Conservation (phyloP, 2,113 vertebrate species). For the Cynocephalus volans region DNA sequence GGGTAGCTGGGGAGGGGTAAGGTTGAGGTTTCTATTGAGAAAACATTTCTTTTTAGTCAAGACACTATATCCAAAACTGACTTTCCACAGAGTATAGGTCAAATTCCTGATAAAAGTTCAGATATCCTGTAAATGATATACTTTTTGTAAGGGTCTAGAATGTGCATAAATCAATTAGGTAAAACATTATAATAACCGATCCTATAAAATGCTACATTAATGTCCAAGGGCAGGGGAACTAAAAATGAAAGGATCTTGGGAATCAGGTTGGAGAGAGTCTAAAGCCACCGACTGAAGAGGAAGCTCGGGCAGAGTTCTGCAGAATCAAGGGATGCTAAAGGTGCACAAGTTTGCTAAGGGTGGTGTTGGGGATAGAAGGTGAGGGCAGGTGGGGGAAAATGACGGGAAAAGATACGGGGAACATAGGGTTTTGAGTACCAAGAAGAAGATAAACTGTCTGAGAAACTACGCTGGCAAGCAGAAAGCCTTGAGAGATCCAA, state of each 20-base stretch:
- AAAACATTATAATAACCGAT: not conserved
- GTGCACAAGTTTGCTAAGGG: not conserved
- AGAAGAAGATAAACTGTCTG: not conserved
- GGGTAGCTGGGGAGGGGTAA: not conserved
- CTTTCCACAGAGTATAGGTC: slow-evolving; percentile 18
- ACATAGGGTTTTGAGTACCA: not conserved
- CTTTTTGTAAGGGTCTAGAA: slow-evolving; percentile 32
- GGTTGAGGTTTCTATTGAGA: not conserved
- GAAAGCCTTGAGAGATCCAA: not conserved
- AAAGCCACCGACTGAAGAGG: not conserved
- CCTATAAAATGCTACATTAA: not conserved
- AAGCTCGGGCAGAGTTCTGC: not conserved
- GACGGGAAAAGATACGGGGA: not conserved
- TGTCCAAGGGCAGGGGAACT: not conserved
- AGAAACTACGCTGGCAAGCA: not conserved
- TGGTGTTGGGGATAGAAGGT: too few species aligned
- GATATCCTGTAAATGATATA: not conserved
- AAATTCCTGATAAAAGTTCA: not conserved
- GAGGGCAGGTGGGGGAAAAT: fast-evolving
- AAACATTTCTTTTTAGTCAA: slow-evolving; percentile 48
- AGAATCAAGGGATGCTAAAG: not conserved
- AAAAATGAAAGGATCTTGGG: not conserved
- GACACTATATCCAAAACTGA: slow-evolving; percentile 48
- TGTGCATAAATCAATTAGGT: not conserved
- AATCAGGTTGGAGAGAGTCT: not conserved